A percentile compares a stretch with the other conserved stretches of the same genome.
Evolutionary conservation across 2,797 vertebrate genomes (phyloP).

Genomic region (Sitta carolinensis): DNA sequence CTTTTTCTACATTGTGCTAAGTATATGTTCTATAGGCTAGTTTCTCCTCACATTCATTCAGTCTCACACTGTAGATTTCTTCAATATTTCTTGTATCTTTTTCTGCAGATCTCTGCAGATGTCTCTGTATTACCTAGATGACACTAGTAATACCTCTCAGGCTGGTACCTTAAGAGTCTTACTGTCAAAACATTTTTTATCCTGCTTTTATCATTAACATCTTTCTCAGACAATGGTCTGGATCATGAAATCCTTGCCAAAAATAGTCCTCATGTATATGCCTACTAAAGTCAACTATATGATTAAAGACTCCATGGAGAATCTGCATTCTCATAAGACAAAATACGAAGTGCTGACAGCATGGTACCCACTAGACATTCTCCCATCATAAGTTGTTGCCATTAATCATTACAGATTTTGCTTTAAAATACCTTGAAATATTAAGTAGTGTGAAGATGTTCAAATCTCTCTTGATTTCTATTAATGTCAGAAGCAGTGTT

Average conservation of each 20-base stretch:
- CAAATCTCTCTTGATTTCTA: neutral
- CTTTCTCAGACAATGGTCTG: neutral
- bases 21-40: neutral
- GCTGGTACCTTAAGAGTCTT: neutral
- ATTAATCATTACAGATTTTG: neutral
- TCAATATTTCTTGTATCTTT: neutral
- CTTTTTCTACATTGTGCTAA: neutral
- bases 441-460: neutral
- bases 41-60: neutral
- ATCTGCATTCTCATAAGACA: neutral
- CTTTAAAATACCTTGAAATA: slow-evolving; percentile 9
- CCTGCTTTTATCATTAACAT: neutral
- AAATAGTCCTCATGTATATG: neutral
- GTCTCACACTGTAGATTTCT: neutral
- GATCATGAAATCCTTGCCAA: neutral
- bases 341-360: neutral
- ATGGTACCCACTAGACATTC: neutral
- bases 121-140: neutral
- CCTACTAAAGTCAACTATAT: neutral
- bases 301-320: neutral
- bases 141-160: neutral
- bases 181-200: neutral
- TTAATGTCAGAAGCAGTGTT: neutral
- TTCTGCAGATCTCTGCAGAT: neutral
- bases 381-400: neutral